Base-by-base conservation (phyloP, 2,888 invertebrate genomes). In the Caenorhabditis becei region DNA sequence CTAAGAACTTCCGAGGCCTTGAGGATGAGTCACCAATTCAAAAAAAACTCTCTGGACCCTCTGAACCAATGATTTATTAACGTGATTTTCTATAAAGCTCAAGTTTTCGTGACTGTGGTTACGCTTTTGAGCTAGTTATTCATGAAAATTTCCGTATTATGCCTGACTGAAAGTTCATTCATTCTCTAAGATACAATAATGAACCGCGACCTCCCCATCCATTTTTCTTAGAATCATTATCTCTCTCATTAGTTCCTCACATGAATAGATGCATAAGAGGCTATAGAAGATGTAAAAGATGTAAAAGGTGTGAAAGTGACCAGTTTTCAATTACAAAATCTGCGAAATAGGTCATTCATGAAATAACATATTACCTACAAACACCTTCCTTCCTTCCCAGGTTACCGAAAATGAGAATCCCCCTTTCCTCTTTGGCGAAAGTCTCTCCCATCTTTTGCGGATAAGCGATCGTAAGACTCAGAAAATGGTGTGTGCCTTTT, bases 281-380 rank as follows among this genome's bases (percentile, higher is more conserved):
- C n/a, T n/a, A n/a, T n/a, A n/a, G n/a, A n/a, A n/a, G n/a, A n/a
- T n/a, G n/a, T n/a, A n/a, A n/a, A n/a, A n/a, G 23, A n/a, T 41
- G 65, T 65, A 47, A 56, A 35, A 61, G 53, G 70, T 70, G 70
- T 70, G 61, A 70, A 61, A 61, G 59, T 61, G 41, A 53, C 53
- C 61, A 18, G 24, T 58, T 61, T 70, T n/a, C 35, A 37, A 71
- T 71, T 61, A 71, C 37, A 53, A n/a, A 61, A 35, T n/a, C n/a
- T 24, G 7, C 1, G 41, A 65, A 37, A 14, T 65, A 65, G 65
- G 65, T 54, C 65, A 53, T 14, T 4, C 16, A 53, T 16, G 26
- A 26, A 53, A 53, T 24, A 18, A 47, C 3, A 2, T n/a, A 18
- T 18, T 11, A 47, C 18, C 18, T 47, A 3, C 47, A 18, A 10